Conservation (phyloP, 2,797 vertebrate genomes). For the Cephalopachus bancanus region DNA sequence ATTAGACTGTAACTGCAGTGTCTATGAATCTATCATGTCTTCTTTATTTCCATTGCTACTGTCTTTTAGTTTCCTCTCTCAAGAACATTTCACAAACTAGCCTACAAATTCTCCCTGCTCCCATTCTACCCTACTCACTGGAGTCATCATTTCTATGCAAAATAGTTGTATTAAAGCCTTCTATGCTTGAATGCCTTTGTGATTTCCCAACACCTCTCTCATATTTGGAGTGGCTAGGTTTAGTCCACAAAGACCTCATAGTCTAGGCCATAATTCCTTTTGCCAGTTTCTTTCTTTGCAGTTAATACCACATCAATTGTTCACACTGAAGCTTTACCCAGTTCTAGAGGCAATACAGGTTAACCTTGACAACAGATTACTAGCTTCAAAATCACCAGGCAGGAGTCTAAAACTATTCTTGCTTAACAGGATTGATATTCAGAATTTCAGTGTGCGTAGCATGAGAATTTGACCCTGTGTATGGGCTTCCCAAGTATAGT, state of each 20-base stretch:
- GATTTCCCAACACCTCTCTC: neutral
- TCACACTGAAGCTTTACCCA: neutral
- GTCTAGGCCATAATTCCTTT: neutral
- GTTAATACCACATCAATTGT: neutral
- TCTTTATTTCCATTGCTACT: neutral
- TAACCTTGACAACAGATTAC: neutral
- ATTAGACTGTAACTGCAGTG: neutral
- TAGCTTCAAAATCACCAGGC: neutral
- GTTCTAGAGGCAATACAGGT: neutral
- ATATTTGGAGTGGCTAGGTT: neutral
- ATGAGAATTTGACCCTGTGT: neutral
- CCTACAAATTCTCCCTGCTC: neutral
- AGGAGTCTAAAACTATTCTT: neutral
- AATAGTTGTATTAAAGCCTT: neutral
- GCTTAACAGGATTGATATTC: neutral
- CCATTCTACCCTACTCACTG: neutral
- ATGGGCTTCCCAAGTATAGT: neutral
- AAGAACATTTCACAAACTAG: slow-evolving; percentile 25
- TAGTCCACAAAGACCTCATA: neutral
- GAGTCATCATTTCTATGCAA: neutral
- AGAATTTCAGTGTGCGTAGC: neutral
- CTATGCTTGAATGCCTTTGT: neutral
- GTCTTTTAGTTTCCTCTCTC: neutral
- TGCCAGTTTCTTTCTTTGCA: neutral
- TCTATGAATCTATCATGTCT: neutral